A percentile compares a stretch with the other conserved stretches of the same genome.
These are phyloP conservation scores for Athripsodes cinereus DNA, from an alignment of 2,888 invertebrate species.

Conservation along the genomic window DNA sequence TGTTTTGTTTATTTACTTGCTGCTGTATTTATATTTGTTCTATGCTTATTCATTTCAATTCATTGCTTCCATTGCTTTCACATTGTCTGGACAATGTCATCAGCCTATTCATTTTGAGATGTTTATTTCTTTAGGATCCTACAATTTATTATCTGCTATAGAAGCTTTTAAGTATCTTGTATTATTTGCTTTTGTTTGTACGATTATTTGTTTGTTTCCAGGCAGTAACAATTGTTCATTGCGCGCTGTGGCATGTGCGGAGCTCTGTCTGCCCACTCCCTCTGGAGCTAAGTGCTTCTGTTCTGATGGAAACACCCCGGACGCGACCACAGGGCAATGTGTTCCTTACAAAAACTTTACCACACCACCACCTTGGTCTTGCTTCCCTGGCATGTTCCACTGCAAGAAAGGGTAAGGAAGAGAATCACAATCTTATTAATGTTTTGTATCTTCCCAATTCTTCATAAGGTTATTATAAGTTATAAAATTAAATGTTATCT, in stretches of 20 bases:
- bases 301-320: conserved; percentile 52
- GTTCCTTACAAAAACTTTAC: conserved; percentile 38
- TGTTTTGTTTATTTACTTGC: neutral
- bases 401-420: conserved; percentile 31
- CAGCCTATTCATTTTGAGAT: too few species aligned
- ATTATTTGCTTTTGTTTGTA: neutral
- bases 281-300: conserved; percentile 53
- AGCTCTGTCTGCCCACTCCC: conserved; percentile 64
- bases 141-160: too few species aligned
- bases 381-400: conserved; percentile 35
- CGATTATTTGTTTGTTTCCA: conserved; percentile 23
- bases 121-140: too few species aligned
- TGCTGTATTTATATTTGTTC: too few species aligned
- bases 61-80: too few species aligned
- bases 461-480: too few species aligned
- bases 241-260: conserved; percentile 51
- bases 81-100: too few species aligned
- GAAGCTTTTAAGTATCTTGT: too few species aligned
- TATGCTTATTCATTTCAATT: too few species aligned
- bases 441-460: too few species aligned
- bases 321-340: conserved; percentile 40
- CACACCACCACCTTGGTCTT: conserved; percentile 38
- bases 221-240: conserved; percentile 39
- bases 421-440: too few species aligned
- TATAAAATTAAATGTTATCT: too few species aligned